phyloP scores from a whole-genome alignment of 2,113 vertebrate genomes.

The Heliornis fulica region DNA sequence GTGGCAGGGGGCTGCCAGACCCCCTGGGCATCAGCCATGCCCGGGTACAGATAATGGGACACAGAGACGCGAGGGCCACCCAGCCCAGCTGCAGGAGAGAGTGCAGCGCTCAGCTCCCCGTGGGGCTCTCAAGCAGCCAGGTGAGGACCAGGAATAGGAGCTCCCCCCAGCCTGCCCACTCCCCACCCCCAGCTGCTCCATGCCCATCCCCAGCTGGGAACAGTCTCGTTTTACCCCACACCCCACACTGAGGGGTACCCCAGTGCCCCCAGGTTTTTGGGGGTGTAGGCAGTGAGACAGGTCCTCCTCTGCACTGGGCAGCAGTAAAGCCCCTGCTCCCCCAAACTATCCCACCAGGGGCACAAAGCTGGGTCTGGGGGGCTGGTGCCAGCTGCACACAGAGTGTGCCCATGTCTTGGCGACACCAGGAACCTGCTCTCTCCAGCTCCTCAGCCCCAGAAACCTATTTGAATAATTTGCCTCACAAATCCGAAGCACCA shows the following conservation, averaged over 20 bases:
- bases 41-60: rapidly evolving
- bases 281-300: neutral
- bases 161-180: neutral
- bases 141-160: neutral
- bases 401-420: rapidly evolving
- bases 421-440: neutral
- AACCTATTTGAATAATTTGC: neutral
- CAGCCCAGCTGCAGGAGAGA: rapidly evolving
- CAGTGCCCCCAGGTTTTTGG: rapidly evolving
- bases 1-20: neutral
- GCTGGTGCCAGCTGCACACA: rapidly evolving
- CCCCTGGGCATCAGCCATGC: rapidly evolving
- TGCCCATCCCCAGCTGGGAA: no score
- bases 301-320: neutral
- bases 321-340: neutral
- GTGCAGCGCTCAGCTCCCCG: rapidly evolving
- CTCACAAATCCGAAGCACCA: neutral
- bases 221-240: neutral
- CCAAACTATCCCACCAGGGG: rapidly evolving
- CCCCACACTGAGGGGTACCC: no score
- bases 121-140: rapidly evolving
- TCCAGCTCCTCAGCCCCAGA: neutral
- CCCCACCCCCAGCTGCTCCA: rapidly evolving
- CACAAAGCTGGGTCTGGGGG: rapidly evolving
- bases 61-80: neutral